Conservation (phyloP, 2,888 invertebrate species). For the Drosophila dives region DNA sequence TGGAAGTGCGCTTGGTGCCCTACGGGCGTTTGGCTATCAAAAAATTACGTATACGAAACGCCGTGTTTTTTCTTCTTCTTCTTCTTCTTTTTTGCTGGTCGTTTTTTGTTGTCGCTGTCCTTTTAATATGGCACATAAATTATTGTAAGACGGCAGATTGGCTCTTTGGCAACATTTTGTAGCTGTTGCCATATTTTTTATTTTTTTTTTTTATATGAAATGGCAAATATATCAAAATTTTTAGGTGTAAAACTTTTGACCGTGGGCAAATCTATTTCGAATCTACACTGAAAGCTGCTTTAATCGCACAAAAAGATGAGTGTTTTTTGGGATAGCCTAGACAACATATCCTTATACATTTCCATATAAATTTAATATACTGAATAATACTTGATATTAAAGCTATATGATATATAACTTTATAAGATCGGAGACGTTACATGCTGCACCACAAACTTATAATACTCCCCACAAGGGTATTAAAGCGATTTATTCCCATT, state of each 20-base stretch:
- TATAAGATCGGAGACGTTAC: not conserved
- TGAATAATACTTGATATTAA: not conserved
- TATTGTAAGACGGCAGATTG: slow-evolving; percentile 79
- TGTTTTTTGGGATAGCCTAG: not conserved
- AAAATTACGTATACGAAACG: slow-evolving; percentile 78
- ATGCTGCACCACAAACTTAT: not conserved
- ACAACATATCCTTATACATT: slow-evolving; percentile 8
- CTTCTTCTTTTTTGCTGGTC: slow-evolving; percentile 15
- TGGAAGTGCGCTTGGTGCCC: slow-evolving; percentile 35
- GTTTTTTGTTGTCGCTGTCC: slow-evolving; percentile 69
- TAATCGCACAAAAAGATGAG: slow-evolving; percentile 5
- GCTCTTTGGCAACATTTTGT: slow-evolving; percentile 76
- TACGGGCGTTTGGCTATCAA: slow-evolving; percentile 65
- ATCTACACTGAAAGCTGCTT: slow-evolving; percentile 37
- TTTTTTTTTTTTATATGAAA: not conserved
- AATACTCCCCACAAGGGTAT: not conserved
- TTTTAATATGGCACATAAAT: slow-evolving; percentile 78
- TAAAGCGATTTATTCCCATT: slow-evolving; percentile 1
- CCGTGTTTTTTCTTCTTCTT: slow-evolving; percentile 17
- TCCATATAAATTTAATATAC: not conserved
- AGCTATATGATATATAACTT: not conserved
- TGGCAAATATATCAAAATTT: slow-evolving; percentile 59
- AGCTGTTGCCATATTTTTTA: slow-evolving; percentile 21
- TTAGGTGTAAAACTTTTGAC: slow-evolving; percentile 68
- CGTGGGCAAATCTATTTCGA: slow-evolving; percentile 43